These are phyloP conservation scores for Oscheius sp. DNA, from an alignment of 2,888 invertebrate genomes.

Conservation along the genomic window DNA sequence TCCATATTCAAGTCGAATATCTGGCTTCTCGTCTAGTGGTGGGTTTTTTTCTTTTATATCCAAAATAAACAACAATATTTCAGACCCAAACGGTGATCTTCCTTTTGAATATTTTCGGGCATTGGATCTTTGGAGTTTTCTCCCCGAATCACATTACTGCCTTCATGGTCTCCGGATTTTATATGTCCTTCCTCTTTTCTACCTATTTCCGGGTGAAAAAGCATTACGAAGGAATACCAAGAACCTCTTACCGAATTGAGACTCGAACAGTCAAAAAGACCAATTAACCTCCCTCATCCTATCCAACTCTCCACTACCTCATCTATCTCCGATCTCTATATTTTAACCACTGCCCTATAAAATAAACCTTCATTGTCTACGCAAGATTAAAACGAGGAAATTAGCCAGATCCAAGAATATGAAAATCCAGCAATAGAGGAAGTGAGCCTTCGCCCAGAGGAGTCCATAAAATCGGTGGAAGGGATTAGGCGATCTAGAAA, in stretches of 20 bases:
- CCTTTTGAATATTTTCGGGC: conserved; percentile 54
- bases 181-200: conserved; percentile 65
- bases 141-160: conserved; percentile 60
- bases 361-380: conserved; percentile 10
- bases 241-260: conserved; percentile 14
- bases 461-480: background rate
- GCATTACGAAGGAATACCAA: conserved; percentile 27
- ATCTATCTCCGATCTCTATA: background rate
- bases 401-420: background rate
- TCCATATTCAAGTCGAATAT: conserved; percentile 53
- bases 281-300: background rate
- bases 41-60: background rate
- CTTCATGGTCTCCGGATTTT: conserved; percentile 67
- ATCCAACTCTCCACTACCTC: background rate
- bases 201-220: conserved; percentile 50
- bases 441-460: background rate
- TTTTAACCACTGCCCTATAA: conserved; percentile 11
- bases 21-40: conserved; percentile 59
- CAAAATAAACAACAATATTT: conserved; percentile 18
- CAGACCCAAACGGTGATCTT: conserved; percentile 64
- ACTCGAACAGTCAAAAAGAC: conserved; percentile 22
- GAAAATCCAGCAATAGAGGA: conserved; percentile 4
- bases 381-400: background rate
- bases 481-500: background rate
- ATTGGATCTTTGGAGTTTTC: conserved; percentile 55